These are phyloP conservation scores for Sula dactylatra DNA, from an alignment of 2,113 vertebrate genomes.

Conservation along the genomic window DNA sequence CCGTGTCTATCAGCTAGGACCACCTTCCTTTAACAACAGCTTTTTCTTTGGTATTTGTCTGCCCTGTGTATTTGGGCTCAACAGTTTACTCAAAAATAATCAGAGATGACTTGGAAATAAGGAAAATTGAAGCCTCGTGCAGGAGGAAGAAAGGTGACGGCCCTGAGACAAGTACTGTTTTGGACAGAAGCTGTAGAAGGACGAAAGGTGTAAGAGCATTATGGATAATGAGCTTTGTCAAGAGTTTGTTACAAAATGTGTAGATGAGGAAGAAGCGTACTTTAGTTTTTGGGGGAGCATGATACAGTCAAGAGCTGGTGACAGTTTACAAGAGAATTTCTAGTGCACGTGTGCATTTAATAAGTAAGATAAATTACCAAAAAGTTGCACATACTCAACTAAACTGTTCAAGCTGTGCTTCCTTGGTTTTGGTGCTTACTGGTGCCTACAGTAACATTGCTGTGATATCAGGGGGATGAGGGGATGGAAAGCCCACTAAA, in stretches of 20 bases:
- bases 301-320: not conserved
- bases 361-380: not conserved
- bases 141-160: not conserved
- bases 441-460: not conserved
- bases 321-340: not conserved
- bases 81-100: not conserved
- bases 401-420: not conserved
- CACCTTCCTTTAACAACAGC: not conserved
- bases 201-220: not conserved
- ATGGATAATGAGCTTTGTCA: not conserved
- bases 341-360: not conserved
- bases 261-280: not conserved
- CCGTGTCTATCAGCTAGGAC: not conserved
- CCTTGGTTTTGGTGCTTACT: not conserved
- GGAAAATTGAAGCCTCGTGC: not conserved
- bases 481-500: not conserved
- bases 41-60: not conserved
- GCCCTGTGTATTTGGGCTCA: not conserved
- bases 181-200: not conserved
- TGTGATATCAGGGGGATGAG: not conserved
- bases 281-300: not conserved
- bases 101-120: not conserved
- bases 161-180: not conserved
- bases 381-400: not conserved
- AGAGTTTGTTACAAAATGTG: not conserved